Evolutionary conservation across 2,797 vertebrate species (phyloP).

Genomic region (Lutra lutra): DNA sequence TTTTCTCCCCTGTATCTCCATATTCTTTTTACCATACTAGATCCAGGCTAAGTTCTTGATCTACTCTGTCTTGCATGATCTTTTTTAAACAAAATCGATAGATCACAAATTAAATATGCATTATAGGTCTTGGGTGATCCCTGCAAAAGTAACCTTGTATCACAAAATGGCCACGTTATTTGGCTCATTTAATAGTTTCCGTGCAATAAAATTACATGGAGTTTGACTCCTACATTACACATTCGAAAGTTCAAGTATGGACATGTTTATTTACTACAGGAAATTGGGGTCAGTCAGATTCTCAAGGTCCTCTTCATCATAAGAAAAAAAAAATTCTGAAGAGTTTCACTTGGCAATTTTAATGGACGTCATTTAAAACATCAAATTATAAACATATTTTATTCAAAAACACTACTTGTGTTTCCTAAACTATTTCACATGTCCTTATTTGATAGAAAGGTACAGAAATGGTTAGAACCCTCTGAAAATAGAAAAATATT

Average conservation of each 20-base stretch:
- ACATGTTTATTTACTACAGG: neutral
- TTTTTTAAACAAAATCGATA: constrained; percentile 2
- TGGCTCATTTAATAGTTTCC: neutral
- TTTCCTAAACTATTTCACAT: neutral
- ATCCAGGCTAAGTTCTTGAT: neutral
- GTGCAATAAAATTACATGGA: neutral
- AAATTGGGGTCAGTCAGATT: neutral
- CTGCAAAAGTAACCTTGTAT: neutral
- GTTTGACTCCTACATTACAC: neutral
- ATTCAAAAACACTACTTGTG: neutral
- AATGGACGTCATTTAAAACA: neutral
- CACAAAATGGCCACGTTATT: neutral
- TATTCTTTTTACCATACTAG: neutral
- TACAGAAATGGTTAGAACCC: neutral
- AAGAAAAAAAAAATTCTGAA: neutral
- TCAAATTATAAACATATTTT: neutral
- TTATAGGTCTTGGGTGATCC: neutral
- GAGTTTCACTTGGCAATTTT: neutral
- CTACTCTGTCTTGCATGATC: neutral
- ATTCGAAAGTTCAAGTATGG: neutral
- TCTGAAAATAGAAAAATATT: neutral
- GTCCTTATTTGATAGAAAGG: neutral
- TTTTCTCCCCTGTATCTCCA: neutral
- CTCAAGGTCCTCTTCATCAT: neutral
- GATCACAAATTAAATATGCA: neutral